These are phyloP conservation scores for Zaprionus vittiger DNA, from an alignment of 1,140 invertebrate species.

Conservation along the genomic window DNA sequence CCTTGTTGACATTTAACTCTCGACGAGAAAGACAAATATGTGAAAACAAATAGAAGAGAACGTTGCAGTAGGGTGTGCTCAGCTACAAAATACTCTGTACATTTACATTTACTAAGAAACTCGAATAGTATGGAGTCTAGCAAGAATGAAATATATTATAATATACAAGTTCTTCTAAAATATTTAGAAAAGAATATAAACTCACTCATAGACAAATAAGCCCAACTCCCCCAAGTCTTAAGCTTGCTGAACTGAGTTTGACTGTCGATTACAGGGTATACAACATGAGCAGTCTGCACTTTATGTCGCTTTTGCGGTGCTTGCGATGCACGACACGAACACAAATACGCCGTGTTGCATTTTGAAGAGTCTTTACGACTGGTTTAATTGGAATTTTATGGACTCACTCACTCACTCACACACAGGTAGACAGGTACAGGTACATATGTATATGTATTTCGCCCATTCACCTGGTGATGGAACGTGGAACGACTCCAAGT, in stretches of 20 bases:
- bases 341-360: background rate
- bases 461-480: background rate
- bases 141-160: background rate
- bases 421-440: background rate
- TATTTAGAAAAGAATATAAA: background rate
- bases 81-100: background rate
- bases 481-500: background rate
- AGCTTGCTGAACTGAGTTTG: too few relatives aligned
- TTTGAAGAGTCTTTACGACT: constrained; percentile 7
- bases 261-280: background rate
- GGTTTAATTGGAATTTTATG: constrained; percentile 8
- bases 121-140: background rate
- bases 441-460: background rate
- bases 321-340: background rate
- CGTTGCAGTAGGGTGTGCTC: background rate
- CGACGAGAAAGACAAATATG: background rate
- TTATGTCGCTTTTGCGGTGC: background rate
- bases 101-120: background rate
- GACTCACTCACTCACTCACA: background rate
- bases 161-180: background rate
- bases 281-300: background rate
- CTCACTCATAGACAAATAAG: too few relatives aligned
- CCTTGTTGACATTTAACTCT: background rate
- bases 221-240: too few relatives aligned
- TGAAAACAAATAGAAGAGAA: background rate